Evolutionary conservation across 30 jellyfish, hydroid and myxozoan genomes (phyloP).

Genomic region (Turritopsis rubra): DNA sequence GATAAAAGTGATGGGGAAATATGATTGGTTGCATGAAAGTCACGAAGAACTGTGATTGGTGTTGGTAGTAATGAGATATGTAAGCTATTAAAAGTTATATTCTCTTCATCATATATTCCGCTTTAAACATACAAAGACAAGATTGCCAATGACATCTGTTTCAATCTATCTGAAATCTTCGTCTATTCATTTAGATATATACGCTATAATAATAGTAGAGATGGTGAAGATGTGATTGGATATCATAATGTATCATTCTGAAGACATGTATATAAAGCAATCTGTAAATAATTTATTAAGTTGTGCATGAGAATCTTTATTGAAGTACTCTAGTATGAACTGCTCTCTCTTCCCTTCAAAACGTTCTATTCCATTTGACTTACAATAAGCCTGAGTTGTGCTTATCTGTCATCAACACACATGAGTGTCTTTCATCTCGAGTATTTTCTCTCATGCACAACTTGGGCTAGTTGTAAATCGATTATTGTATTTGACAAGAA

Average conservation of each 20-base stretch:
- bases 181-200: neutral
- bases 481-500: neutral
- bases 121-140: neutral
- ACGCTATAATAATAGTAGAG: neutral
- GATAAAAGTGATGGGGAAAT: too few species aligned
- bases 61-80: neutral
- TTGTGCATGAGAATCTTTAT: neutral
- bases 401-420: neutral
- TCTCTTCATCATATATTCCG: too few species aligned
- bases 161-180: too few species aligned
- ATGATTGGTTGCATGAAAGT: neutral
- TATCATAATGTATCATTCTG: neutral
- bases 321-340: neutral
- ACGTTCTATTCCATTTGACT: neutral
- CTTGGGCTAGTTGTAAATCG: neutral
- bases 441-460: neutral
- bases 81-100: neutral
- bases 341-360: neutral
- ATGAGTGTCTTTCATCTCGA: neutral
- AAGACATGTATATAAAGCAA: neutral
- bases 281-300: neutral
- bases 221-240: neutral
- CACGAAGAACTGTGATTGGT: neutral
- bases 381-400: neutral
- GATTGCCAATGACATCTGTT: neutral